These are phyloP conservation scores for Thera britannica DNA, from an alignment of 2,888 invertebrate genomes.

Conservation along the genomic window DNA sequence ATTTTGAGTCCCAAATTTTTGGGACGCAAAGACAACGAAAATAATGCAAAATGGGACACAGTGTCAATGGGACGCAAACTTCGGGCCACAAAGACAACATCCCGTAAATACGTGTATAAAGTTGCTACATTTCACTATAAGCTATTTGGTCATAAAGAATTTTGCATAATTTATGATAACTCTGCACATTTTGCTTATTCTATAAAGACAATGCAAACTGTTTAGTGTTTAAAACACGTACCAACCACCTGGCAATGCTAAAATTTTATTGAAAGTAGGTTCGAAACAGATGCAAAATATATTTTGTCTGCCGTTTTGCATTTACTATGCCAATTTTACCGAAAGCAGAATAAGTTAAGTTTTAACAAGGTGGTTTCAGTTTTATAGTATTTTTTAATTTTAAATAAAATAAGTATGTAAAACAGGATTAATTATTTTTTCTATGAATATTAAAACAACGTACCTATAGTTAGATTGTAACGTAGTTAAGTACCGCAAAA, in stretches of 20 bases:
- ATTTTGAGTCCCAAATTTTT: too few relatives aligned
- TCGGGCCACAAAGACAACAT: too few relatives aligned
- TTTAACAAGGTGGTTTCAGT: background rate
- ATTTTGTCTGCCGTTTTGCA: conserved; percentile 20
- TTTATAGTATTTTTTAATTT: background rate
- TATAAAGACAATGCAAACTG: conserved; percentile 10
- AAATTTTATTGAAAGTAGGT: conserved; percentile 16
- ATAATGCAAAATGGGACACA: too few relatives aligned
- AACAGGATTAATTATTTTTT: background rate
- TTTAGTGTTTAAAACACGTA: conserved; percentile 21
- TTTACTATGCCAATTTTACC: conserved; percentile 5
- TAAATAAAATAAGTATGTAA: background rate
- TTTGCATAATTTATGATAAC: background rate
- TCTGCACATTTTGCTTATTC: background rate
- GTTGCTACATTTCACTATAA: background rate
- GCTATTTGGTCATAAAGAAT: background rate
- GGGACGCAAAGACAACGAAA: too few relatives aligned
- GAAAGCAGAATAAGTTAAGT: conserved; percentile 3
- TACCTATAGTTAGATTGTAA: background rate
- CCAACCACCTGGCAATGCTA: conserved; percentile 14
- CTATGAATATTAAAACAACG: background rate
- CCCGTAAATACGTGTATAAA: background rate
- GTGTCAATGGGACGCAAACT: too few relatives aligned
- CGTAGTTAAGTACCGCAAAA: background rate
- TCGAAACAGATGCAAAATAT: conserved; percentile 21